A percentile compares a stretch with the other conserved stretches of the same genome.
Conservation (phyloP, 1,140 invertebrate genomes). For the Tigriopus japonicus region DNA sequence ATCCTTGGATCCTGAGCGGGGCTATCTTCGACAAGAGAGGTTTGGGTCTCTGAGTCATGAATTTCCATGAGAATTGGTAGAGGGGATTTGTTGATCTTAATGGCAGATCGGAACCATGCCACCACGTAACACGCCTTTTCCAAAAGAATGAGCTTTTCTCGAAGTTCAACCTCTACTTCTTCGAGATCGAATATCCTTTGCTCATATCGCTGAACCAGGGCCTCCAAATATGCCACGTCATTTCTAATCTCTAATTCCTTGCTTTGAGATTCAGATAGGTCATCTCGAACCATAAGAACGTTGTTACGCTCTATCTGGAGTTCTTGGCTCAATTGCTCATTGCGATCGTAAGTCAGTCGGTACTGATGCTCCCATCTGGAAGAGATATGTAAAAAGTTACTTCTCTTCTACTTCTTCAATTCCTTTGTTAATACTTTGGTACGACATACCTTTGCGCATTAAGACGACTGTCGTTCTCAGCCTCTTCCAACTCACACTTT, state of each 20-base stretch:
- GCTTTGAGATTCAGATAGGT: not conserved
- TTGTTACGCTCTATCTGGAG: constrained; percentile 2
- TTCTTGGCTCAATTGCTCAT: not conserved
- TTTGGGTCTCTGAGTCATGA: no score
- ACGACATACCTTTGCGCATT: constrained; percentile 11
- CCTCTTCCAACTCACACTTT: constrained; percentile 11
- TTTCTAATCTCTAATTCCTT: not conserved
- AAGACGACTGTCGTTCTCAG: constrained; percentile 7
- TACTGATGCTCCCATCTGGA: constrained; percentile 7
- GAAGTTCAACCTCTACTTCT: constrained; percentile 8
- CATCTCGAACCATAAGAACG: not conserved
- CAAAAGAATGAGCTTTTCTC: constrained; percentile 6
- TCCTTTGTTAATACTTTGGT: no score
- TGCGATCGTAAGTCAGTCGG: not conserved
- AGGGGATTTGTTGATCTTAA: not conserved
- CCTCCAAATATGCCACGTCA: constrained; percentile 3
- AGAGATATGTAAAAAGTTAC: no score
- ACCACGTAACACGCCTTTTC: not conserved
- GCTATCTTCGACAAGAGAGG: no score
- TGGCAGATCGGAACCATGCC: not conserved
- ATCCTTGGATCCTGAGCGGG: no score
- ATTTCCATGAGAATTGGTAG: no score
- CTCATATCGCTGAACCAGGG: constrained; percentile 5
- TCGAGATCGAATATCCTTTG: constrained; percentile 6
- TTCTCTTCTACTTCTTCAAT: no score